A percentile compares a stretch with the other conserved stretches of the same genome.
Conservation (phyloP, 2,888 invertebrate genomes). For the Orthonychiurus folsomi region DNA sequence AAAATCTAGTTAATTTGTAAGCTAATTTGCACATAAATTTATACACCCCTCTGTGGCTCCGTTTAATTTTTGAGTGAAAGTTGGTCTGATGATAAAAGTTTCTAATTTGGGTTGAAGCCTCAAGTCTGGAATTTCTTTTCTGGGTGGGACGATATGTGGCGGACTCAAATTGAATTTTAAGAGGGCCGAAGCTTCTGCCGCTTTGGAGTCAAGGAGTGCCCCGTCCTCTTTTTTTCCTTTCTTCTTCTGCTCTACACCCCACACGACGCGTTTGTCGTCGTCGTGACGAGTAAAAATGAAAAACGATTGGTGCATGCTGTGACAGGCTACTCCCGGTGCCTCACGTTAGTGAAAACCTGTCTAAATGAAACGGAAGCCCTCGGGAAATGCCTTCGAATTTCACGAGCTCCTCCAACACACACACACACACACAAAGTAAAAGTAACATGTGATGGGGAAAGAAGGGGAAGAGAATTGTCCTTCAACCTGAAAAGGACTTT, state of each 20-base stretch:
- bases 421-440: no score
- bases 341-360: slow-evolving; percentile 2
- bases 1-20: no score
- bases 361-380: slow-evolving; percentile 27
- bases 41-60: no score
- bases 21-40: no score
- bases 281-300: slow-evolving; percentile 20
- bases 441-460: no score
- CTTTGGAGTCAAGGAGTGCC: no score
- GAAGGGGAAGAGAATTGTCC: background rate
- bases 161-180: background rate
- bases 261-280: background rate
- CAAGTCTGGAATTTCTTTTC: no score
- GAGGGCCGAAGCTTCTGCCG: background rate
- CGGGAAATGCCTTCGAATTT: slow-evolving; percentile 22
- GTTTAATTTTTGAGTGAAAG: no score
- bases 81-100: no score
- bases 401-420: slow-evolving; percentile 9
- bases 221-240: no score
- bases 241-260: background rate
- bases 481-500: background rate
- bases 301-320: slow-evolving; percentile 19
- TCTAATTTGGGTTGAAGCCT: no score
- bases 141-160: no score
- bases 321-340: background rate